A percentile compares a stretch with the other conserved stretches of the same genome.
phyloP scores from a whole-genome alignment of 2,888 invertebrate genomes.

The Meandrusa payeni region DNA sequence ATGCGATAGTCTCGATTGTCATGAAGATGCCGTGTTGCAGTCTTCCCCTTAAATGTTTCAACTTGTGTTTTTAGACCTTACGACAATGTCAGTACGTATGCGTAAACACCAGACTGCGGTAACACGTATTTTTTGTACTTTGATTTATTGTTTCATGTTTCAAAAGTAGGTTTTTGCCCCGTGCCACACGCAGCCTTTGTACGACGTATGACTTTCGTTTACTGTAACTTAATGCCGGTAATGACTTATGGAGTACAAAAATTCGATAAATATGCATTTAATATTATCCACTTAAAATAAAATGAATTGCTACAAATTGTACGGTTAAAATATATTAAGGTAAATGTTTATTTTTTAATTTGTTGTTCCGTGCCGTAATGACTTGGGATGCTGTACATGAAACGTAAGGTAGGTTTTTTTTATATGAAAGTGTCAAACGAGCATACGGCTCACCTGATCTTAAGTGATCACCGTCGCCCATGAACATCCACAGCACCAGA shows the following conservation, averaged over 20 bases:
- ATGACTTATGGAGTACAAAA: conserved; percentile 12
- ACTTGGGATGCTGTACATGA: no score
- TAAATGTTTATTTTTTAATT: no score
- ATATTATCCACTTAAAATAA: conserved; percentile 11
- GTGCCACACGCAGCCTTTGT: conserved; percentile 70
- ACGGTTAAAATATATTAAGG: no score
- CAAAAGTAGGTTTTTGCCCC: conserved; percentile 67
- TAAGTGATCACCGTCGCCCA: no score
- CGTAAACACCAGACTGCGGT: conserved; percentile 70
- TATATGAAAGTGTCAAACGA: no score
- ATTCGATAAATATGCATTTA: conserved; percentile 14
- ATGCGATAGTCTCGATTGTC: conserved; percentile 26
- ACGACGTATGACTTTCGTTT: conserved; percentile 46
- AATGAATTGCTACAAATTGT: no score
- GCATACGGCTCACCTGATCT: no score
- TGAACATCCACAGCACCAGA: no score
- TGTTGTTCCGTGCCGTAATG: no score
- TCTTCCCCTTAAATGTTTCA: conserved; percentile 52
- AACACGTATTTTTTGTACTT: conserved; percentile 75
- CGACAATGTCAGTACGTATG: conserved; percentile 67
- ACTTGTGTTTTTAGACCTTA: conserved; percentile 50
- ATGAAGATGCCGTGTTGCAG: conserved; percentile 5
- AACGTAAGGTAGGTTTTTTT: no score
- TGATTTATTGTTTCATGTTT: conserved; percentile 76
- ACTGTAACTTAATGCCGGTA: conserved; percentile 32